Evolutionary conservation across 2,888 invertebrate genomes (phyloP).

Genomic region (Drosophila siamana): DNA sequence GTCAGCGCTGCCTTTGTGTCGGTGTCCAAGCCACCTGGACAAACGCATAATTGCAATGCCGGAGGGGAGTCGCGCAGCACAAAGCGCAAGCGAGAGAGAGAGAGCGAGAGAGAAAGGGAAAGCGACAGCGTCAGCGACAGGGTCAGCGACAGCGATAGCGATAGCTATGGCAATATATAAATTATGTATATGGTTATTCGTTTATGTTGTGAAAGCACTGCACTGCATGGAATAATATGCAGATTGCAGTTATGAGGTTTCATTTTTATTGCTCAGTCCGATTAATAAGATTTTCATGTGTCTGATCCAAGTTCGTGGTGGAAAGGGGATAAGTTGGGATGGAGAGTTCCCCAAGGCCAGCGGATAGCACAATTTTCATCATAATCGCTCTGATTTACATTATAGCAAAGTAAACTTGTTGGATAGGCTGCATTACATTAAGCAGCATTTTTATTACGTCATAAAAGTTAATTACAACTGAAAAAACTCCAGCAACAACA

Average conservation of each 20-base stretch:
- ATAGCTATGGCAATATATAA: not conserved
- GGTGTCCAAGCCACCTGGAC: slow-evolving; percentile 42
- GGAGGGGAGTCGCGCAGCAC: slow-evolving; percentile 23
- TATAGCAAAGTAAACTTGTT: slow-evolving; percentile 42
- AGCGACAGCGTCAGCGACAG: not conserved
- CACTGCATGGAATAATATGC: slow-evolving; percentile 40
- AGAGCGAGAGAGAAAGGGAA: not conserved
- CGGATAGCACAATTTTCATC: slow-evolving; percentile 35
- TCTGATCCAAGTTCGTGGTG: slow-evolving; percentile 1
- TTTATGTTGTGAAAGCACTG: slow-evolving; percentile 31
- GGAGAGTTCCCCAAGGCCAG: slow-evolving; percentile 1
- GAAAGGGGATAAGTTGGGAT: not conserved
- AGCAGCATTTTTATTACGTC: slow-evolving; percentile 48
- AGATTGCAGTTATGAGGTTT: slow-evolving; percentile 57
- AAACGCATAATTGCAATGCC: slow-evolving; percentile 62
- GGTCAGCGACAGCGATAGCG: not conserved
- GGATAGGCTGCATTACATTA: slow-evolving; percentile 49
- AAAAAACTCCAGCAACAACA: slow-evolving; percentile 7
- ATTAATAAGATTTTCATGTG: slow-evolving; percentile 55
- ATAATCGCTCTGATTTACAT: slow-evolving; percentile 62
- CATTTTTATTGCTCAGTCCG: slow-evolving; percentile 54
- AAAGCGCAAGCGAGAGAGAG: not conserved
- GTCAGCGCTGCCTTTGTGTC: slow-evolving; percentile 54
- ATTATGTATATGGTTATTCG: slow-evolving; percentile 31
- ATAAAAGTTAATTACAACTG: slow-evolving; percentile 59